These are phyloP conservation scores for Thamnophis sirtalis DNA, from an alignment of 2,113 vertebrate genomes.

Conservation along the genomic window DNA sequence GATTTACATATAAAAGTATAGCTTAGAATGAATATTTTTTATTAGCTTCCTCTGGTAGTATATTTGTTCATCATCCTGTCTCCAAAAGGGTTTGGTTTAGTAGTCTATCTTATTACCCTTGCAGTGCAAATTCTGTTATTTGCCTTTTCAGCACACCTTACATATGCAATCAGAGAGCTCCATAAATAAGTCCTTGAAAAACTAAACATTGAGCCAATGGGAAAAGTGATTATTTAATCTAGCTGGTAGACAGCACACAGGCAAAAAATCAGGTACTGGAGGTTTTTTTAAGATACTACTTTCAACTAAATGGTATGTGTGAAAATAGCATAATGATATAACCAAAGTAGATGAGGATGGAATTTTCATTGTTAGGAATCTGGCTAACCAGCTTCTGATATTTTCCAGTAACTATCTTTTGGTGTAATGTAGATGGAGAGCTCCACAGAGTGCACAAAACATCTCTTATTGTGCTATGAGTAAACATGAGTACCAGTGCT, in stretches of 20 bases:
- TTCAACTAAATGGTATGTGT: neutral
- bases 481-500: neutral
- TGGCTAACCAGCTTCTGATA: neutral
- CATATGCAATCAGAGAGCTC: neutral
- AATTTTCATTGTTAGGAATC: neutral
- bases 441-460: neutral
- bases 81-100: neutral
- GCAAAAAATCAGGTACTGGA: neutral
- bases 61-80: neutral
- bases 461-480: neutral
- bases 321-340: neutral
- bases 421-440: neutral
- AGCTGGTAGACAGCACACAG: neutral
- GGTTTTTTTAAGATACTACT: neutral
- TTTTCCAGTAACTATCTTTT: neutral
- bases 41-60: neutral
- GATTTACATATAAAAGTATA: neutral
- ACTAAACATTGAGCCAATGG: fast-evolving
- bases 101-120: neutral
- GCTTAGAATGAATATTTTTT: neutral
- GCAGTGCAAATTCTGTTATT: neutral
- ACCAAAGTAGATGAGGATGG: neutral
- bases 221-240: neutral
- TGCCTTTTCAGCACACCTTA: neutral
- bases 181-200: neutral